phyloP scores from a whole-genome alignment of 2,888 invertebrate genomes.

The Adela reaumurella region DNA sequence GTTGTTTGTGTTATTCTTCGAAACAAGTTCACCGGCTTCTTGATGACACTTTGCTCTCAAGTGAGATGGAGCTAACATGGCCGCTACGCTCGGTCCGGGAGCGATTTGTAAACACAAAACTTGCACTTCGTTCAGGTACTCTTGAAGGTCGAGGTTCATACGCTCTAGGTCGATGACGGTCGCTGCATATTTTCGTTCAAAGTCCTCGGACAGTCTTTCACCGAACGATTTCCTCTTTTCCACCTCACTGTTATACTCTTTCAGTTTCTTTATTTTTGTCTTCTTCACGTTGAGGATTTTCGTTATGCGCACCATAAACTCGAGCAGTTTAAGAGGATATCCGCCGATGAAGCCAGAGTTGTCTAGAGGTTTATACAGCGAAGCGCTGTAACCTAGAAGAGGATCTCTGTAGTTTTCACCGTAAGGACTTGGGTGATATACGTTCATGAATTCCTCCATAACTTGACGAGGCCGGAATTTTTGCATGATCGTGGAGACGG shows the following conservation, averaged over 20 bases:
- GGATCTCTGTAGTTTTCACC: conserved; percentile 63
- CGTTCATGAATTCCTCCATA: conserved; percentile 51
- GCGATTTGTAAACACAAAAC: conserved; percentile 80
- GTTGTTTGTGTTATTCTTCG: conserved; percentile 62
- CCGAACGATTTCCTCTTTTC: conserved; percentile 82
- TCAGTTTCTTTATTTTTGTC: conserved; percentile 73
- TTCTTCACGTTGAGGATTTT: conserved; percentile 83
- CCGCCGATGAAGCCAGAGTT: conserved; percentile 61
- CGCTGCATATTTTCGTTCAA: conserved; percentile 86
- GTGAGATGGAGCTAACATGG: conserved; percentile 86
- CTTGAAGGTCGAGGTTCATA: conserved; percentile 84
- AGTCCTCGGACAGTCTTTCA: conserved; percentile 77
- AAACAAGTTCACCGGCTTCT: conserved; percentile 78
- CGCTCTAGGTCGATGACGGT: conserved; percentile 85
- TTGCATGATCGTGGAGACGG: conserved; percentile 77
- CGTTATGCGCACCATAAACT: conserved; percentile 81
- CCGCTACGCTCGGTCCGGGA: conserved; percentile 80
- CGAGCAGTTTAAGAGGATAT: conserved; percentile 80
- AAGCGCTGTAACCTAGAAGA: conserved; percentile 55
- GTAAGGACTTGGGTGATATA: conserved; percentile 25
- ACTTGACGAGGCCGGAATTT: conserved; percentile 72
- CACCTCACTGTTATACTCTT: conserved; percentile 86
- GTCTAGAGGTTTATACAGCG: conserved; percentile 41
- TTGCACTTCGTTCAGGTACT: conserved; percentile 82
- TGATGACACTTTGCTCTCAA: conserved; percentile 83